These are phyloP conservation scores for Siniperca undulata DNA, from an alignment of 2,797 vertebrate genomes.

Conservation along the genomic window DNA sequence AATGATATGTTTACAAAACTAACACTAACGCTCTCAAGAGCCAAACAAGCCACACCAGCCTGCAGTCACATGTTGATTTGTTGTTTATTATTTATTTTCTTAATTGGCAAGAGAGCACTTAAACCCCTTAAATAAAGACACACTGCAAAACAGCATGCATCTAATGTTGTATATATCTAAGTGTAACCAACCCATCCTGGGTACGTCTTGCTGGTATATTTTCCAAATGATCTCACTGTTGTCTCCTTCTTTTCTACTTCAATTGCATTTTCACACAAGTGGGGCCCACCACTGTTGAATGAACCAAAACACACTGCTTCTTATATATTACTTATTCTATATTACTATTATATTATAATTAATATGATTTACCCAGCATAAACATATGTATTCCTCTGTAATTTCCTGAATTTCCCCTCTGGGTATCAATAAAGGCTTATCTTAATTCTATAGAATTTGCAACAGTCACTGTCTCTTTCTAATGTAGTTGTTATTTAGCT, in stretches of 20 bases:
- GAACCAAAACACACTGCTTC: neutral
- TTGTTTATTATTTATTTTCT: neutral
- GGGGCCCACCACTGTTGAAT: neutral
- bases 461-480: no score
- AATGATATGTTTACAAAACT: neutral
- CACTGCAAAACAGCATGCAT: neutral
- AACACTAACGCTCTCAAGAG: neutral
- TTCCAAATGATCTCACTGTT: neutral
- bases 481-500: no score
- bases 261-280: neutral
- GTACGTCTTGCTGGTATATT: neutral
- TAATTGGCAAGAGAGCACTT: slow-evolving; percentile 3
- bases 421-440: no score
- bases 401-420: neutral
- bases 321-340: neutral
- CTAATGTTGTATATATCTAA: neutral
- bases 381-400: neutral
- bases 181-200: neutral
- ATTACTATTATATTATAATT: no score
- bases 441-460: no score
- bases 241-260: neutral
- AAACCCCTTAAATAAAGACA: neutral
- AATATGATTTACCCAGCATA: neutral
- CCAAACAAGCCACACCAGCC: neutral
- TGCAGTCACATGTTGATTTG: neutral